These are phyloP conservation scores for Diceros bicornis DNA, from an alignment of 2,797 vertebrate genomes.

Conservation along the genomic window DNA sequence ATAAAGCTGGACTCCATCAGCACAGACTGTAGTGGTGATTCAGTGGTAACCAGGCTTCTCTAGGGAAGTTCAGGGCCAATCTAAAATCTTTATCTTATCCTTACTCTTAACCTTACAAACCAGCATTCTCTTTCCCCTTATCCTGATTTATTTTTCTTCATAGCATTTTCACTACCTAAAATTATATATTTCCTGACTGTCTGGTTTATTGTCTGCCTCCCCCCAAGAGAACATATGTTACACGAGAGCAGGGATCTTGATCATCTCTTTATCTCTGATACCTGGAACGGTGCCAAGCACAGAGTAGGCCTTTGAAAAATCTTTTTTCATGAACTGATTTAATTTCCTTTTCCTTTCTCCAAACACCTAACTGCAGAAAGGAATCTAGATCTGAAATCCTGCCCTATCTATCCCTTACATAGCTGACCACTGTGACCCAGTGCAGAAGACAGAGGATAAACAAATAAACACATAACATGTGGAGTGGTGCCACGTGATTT, in stretches of 20 bases:
- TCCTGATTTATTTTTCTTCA: not conserved
- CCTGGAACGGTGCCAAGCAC: not conserved
- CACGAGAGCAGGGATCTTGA: not conserved
- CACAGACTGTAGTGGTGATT: not conserved
- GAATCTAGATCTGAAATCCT: not conserved
- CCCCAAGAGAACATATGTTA: not conserved
- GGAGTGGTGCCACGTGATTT: not conserved
- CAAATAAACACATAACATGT: not conserved
- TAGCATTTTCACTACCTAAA: not conserved
- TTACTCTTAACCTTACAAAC: not conserved
- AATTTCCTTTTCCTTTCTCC: constrained; percentile 5
- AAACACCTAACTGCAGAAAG: not conserved
- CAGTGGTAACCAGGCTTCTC: not conserved
- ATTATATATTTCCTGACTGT: not conserved
- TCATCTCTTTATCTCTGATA: not conserved
- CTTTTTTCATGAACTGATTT: not conserved
- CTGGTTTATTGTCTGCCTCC: not conserved
- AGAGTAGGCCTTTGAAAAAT: not conserved
- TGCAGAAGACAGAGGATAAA: not conserved
- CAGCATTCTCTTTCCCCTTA: not conserved
- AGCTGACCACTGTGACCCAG: not conserved
- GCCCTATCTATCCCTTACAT: not conserved
- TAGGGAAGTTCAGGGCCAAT: not conserved
- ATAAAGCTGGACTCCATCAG: not conserved
- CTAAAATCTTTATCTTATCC: not conserved